phyloP scores from a whole-genome alignment of 2,113 vertebrate species.

The Oryzias javanicus region DNA sequence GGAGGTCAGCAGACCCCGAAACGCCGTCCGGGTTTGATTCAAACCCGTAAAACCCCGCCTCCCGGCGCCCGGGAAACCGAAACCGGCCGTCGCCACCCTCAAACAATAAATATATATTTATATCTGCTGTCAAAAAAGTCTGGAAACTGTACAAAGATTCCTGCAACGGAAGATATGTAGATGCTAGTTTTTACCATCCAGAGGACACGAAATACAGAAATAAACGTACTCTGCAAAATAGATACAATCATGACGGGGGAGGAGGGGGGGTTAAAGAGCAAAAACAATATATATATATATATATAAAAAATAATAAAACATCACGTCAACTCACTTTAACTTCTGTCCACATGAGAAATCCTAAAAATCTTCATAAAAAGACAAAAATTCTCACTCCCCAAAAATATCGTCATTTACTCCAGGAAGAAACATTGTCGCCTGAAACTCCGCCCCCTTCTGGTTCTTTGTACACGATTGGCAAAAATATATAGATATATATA shows the following conservation, averaged over 20 bases:
- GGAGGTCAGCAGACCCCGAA: constrained; percentile 9
- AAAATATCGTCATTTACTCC: constrained; percentile 81
- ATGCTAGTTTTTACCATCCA: constrained; percentile 45
- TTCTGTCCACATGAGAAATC: constrained; percentile 80
- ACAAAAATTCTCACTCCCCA: constrained; percentile 78
- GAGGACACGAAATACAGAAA: constrained; percentile 63
- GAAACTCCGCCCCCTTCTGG: constrained; percentile 74
- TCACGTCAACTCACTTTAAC: constrained; percentile 73
- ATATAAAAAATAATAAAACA: constrained; percentile 62
- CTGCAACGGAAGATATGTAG: constrained; percentile 60
- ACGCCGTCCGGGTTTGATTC: constrained; percentile 57
- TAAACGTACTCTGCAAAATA: constrained; percentile 72
- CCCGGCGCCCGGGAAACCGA: too few relatives aligned
- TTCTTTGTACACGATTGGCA: constrained; percentile 82
- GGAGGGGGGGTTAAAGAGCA: constrained; percentile 33
- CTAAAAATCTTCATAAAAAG: constrained; percentile 83
- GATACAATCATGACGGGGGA: constrained; percentile 72
- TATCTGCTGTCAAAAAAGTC: constrained; percentile 71
- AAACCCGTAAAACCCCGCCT: constrained; percentile 28
- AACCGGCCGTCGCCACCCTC: too few relatives aligned
- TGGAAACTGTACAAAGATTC: constrained; percentile 73
- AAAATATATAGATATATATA: constrained; percentile 81
- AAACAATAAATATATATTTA: constrained; percentile 81
- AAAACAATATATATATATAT: constrained; percentile 13
- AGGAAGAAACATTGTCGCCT: constrained; percentile 77